Percentiles rank a stretch among this genome's conserved stretches.
Conservation (phyloP, 2,888 invertebrate genomes). For the Heliconius sara region DNA sequence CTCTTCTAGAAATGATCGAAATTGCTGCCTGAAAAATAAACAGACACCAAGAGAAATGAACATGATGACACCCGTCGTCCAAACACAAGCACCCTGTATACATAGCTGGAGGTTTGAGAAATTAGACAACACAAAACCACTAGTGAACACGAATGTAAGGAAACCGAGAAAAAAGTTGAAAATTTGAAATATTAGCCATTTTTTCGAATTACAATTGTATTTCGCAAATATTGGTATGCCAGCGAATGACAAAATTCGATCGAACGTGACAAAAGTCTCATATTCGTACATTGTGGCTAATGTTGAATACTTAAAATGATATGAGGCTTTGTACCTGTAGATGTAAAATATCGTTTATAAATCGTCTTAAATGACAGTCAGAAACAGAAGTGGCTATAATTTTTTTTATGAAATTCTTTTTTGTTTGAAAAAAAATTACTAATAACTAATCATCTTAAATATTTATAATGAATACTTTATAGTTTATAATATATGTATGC, state of each 20-base stretch:
- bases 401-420: background rate
- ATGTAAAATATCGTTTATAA: slow-evolving; percentile 30
- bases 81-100: slow-evolving; percentile 75
- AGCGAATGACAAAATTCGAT: slow-evolving; percentile 64
- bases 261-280: slow-evolving; percentile 61
- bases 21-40: slow-evolving; percentile 62
- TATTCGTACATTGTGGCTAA: slow-evolving; percentile 67
- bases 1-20: slow-evolving; percentile 65
- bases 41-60: slow-evolving; percentile 68
- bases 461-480: no score
- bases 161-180: slow-evolving; percentile 65
- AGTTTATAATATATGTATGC: no score
- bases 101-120: slow-evolving; percentile 59
- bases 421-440: no score
- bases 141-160: slow-evolving; percentile 67
- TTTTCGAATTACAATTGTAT: slow-evolving; percentile 61
- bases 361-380: slow-evolving; percentile 4
- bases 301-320: slow-evolving; percentile 32
- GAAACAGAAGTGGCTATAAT: background rate
- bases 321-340: slow-evolving; percentile 46
- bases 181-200: slow-evolving; percentile 64
- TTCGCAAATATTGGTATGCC: slow-evolving; percentile 69
- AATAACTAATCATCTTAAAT: no score
- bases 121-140: slow-evolving; percentile 62
- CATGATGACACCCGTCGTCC: slow-evolving; percentile 75